Evolutionary conservation across 2,113 vertebrate species (phyloP), one percentile per base, ranked within the genome.

Genomic region (Motacilla tschutschensis): DNA sequence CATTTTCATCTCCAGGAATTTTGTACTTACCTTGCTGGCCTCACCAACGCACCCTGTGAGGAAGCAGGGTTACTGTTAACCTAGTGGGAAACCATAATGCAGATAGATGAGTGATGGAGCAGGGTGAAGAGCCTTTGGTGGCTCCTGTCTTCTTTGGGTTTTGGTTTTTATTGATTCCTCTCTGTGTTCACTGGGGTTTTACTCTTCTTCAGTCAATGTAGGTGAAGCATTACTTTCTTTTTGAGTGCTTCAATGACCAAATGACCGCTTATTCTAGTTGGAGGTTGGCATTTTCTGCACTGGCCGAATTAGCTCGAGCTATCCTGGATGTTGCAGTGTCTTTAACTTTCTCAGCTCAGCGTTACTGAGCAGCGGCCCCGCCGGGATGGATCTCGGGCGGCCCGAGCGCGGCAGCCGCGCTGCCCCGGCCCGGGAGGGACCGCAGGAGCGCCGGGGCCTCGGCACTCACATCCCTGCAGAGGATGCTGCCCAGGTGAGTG

Each of bases 311-410:
- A 17, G 19, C 29, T 35, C 21, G 4, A 15, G 10, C 38, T 5
- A 18, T 11, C 3, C 26, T 8, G 47, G 26, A 8, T 47, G 54
- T 26, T 29, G 43, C 63, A 4, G 58, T 2, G 8, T 12, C 19
- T 54, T 18, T 44, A 50, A 67, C 48, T 57, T 65, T 24, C 19
- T 17, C 1, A 62, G 63, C 17, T 4, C 4, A 2, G n/a, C 1
- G 5, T 5, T 6, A 5, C 0, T 0, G 75, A 31, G 35, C 22
- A 18, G 35, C 0, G 10, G 18, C 20, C 22, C 17, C 5, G 2
- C 12, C 7, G 63, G 1, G 26, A 14, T 12, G 40, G n/a, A 31
- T 12, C 8, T 36, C 0, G 12, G 16, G 5, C 2, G 44, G 66
- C 36, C 4, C 20, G 10, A 0, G 50, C 3, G 17, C 21, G 17